Conservation (phyloP, 2,797 vertebrate species). For the Telmatherina bonti region DNA sequence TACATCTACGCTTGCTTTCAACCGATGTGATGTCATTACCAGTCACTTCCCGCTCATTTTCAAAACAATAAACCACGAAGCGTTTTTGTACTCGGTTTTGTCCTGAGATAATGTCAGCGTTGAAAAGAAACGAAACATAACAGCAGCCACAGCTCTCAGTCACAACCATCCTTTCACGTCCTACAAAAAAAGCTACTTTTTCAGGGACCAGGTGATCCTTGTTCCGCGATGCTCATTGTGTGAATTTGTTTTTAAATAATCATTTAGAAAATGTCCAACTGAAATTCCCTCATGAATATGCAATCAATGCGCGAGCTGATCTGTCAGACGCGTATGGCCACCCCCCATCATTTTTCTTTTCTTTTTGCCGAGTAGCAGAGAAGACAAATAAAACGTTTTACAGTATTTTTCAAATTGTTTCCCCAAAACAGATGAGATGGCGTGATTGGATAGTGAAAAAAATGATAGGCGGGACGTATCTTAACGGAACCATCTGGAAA, state of each 20-base stretch:
- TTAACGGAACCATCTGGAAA: neutral
- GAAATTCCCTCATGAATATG: neutral
- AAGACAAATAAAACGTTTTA: neutral
- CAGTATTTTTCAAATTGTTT: constrained; percentile 22
- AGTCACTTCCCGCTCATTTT: constrained; percentile 81
- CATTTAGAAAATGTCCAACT: neutral
- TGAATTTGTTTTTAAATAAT: neutral
- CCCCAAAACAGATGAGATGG: constrained; percentile 16
- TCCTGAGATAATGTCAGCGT: neutral
- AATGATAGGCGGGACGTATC: constrained; percentile 38
- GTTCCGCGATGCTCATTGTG: no score
- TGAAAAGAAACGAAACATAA: neutral
- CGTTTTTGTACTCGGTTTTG: neutral
- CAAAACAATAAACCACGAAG: constrained; percentile 45
- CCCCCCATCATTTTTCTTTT: no score
- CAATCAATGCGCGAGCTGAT: no score
- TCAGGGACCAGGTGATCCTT: neutral
- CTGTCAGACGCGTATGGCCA: no score
- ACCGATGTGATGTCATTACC: constrained; percentile 54
- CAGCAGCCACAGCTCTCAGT: neutral
- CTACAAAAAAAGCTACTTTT: neutral
- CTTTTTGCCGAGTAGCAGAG: neutral
- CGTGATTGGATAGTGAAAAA: constrained; percentile 53
- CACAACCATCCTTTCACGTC: neutral
- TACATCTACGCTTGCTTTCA: constrained; percentile 21